These are phyloP conservation scores for Tokudaia tokunoshimensis DNA, from an alignment of 2,797 vertebrate species.

Conservation along the genomic window DNA sequence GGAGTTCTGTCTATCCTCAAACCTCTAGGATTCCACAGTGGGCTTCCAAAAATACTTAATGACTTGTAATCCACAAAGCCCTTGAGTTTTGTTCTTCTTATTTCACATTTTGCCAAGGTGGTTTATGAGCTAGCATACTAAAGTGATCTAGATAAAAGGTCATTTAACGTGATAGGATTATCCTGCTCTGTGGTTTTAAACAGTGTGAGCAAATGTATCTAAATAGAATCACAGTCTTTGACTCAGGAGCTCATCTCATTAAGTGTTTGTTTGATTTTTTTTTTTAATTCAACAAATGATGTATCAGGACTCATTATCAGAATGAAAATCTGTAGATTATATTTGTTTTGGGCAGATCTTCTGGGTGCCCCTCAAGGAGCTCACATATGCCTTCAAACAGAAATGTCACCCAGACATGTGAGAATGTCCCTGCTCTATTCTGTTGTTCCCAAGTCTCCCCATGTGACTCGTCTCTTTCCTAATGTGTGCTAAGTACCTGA, in stretches of 20 bases:
- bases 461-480: slow-evolving; percentile 90
- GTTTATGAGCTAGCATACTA: slow-evolving; percentile 41
- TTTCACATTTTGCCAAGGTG: slow-evolving; percentile 52
- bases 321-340: slow-evolving; percentile 68
- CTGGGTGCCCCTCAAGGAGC: slow-evolving; percentile 70
- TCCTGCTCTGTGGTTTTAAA: slow-evolving; percentile 67
- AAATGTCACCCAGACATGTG: slow-evolving; percentile 65
- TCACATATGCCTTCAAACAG: slow-evolving; percentile 67
- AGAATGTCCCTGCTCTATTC: slow-evolving; percentile 72
- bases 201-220: slow-evolving; percentile 63
- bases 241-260: slow-evolving; percentile 64
- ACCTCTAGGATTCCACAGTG: background rate
- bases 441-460: slow-evolving; percentile 83
- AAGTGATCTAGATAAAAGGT: slow-evolving; percentile 58
- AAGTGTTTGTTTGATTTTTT: slow-evolving; percentile 48
- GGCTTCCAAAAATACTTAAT: slow-evolving; percentile 16
- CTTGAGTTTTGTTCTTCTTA: background rate
- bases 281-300: slow-evolving; percentile 48
- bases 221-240: slow-evolving; percentile 60
- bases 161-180: slow-evolving; percentile 50
- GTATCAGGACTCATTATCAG: slow-evolving; percentile 62
- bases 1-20: background rate
- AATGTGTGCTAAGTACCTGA: slow-evolving; percentile 93
- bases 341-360: slow-evolving; percentile 70
- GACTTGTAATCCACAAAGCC: background rate